Base-by-base conservation (phyloP, 1,140 invertebrate genomes). In the Drosophila auraria region DNA sequence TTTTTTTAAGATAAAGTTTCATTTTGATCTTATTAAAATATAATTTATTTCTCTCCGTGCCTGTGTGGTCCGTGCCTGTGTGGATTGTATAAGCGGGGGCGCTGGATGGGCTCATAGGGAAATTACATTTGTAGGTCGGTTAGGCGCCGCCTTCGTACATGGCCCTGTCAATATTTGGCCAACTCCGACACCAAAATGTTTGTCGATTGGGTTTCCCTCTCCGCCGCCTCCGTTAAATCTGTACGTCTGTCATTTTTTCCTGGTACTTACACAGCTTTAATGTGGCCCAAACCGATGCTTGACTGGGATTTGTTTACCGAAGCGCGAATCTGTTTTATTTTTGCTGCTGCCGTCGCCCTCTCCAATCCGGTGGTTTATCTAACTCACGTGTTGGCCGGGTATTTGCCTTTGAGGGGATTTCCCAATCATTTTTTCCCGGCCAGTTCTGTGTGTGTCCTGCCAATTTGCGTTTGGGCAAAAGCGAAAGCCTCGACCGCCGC, bases 221-320 rank as follows among this genome's bases (percentile, higher is more conserved):
- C 17, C 20, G 20, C 8, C 12, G 1, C 2, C 20, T 20, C 20
- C 2, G 30, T 33, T 11, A 61, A 59, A 49, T 73, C 53, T 50
- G 36, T 59, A 50, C 68, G 44, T 72, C 44, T 72, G 70, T 73
- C 70, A 60, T 61, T 73, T 73, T 58, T 25, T 59, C 42, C 51
- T 63, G 57, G 51, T 66, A 70, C 59, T 62, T 82, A 27, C 58
- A 70, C 58, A 70, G 58, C 69, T 83, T 72, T 72, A 81, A 81
- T 73, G 54, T 73, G 61, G 40, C 47, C 60, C 53, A 14, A 20
- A 23, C 20, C 42, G 47, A 69, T 42, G 61, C 75, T 58, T 61
- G 42, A 44, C n/a, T n/a, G 50, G 72, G 80, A 89, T 83, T 87
- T 87, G 83, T 87, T 87, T 80, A 81, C 76, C 69, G 72, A 69